Evolutionary conservation across 2,113 vertebrate species (phyloP).

Genomic region (sheep (Ovis aries)): ARS-UI_Ramb_v3.0 NC_056055.1:15772001-15772500

Average conservation of each 20-base stretch:
- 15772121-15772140: too few relatives aligned
- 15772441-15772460: not conserved
- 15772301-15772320: too few relatives aligned
- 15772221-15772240: accelerated
- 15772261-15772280: too few relatives aligned
- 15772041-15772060: not conserved
- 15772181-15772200: too few relatives aligned
- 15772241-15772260: too few relatives aligned
- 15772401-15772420: not conserved
- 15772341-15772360: not conserved
- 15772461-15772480: not conserved
- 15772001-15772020: not conserved
- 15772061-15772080: not conserved
- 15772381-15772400: not conserved
- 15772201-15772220: too few relatives aligned
- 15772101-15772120: not conserved
- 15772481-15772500: not conserved
- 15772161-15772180: too few relatives aligned
- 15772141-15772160: too few relatives aligned
- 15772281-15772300: too few relatives aligned
- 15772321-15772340: not conserved
- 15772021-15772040: not conserved
- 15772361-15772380: not conserved
- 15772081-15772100: not conserved
- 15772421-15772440: not conserved